These are phyloP conservation scores for Serranus cabrilla DNA, from an alignment of 2,797 vertebrate species.

Conservation along the genomic window DNA sequence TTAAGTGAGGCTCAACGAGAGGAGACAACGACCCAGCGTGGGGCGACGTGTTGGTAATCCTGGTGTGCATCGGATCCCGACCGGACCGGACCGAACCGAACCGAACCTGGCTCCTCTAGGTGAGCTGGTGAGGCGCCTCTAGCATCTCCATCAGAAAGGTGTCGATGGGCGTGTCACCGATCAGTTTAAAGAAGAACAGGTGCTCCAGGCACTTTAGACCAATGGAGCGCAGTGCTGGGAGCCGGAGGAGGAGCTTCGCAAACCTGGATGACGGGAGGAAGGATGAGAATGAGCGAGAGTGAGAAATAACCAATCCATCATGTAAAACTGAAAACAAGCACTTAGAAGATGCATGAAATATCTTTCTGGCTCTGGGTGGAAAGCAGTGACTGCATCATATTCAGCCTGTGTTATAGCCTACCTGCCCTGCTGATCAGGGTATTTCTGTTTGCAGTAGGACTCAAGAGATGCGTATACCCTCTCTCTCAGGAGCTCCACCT, in stretches of 20 bases:
- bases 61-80: constrained; percentile 69
- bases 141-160: constrained; percentile 98
- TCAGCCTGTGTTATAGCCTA: constrained; percentile 55
- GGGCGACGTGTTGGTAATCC: constrained; percentile 64
- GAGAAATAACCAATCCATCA: not conserved
- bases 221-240: constrained; percentile 94
- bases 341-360: not conserved
- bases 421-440: constrained; percentile 96
- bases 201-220: constrained; percentile 96
- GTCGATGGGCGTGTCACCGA: constrained; percentile 96
- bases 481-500: constrained; percentile 94
- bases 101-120: constrained; percentile 74
- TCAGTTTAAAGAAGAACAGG: constrained; percentile 97
- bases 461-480: constrained; percentile 94
- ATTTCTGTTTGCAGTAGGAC: constrained; percentile 96
- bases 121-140: constrained; percentile 93
- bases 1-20: constrained; percentile 67
- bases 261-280: constrained; percentile 82
- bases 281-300: not conserved
- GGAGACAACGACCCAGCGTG: constrained; percentile 49
- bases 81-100: constrained; percentile 47
- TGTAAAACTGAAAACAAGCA: not conserved
- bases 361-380: not conserved
- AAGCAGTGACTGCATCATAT: not conserved
- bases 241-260: constrained; percentile 94